Conservation (phyloP, 2,113 vertebrate genomes). For the Rhinolophus ferrumequinum region DNA sequence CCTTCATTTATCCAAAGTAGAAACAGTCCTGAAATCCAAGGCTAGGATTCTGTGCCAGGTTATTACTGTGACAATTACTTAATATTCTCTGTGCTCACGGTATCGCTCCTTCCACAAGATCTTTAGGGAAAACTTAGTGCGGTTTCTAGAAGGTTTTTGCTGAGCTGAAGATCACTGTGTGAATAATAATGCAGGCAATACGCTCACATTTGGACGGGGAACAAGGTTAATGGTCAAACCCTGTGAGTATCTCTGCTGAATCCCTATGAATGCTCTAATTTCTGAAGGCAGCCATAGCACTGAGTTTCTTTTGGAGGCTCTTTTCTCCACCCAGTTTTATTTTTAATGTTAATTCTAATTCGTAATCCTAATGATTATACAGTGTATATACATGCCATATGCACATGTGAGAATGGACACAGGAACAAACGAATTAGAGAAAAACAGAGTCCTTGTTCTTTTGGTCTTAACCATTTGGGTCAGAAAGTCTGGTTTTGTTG, state of each 20-base stretch:
- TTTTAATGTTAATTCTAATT: constrained; percentile 33
- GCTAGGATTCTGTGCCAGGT: constrained; percentile 67
- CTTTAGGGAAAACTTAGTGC: constrained; percentile 79
- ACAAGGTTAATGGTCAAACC: constrained; percentile 71
- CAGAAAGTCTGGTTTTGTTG: background rate
- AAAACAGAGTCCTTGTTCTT: background rate
- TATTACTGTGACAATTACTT: constrained; percentile 78
- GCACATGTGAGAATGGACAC: background rate
- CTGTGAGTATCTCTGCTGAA: constrained; percentile 65
- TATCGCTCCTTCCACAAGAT: constrained; percentile 75
- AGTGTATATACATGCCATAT: background rate
- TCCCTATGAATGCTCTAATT: constrained; percentile 66
- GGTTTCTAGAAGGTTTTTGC: constrained; percentile 77
- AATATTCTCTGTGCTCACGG: constrained; percentile 74
- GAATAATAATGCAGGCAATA: constrained; percentile 64
- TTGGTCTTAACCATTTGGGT: background rate
- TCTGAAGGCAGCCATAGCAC: constrained; percentile 41
- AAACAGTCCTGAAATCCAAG: constrained; percentile 64
- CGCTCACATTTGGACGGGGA: constrained; percentile 67
- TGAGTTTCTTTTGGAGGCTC: background rate
- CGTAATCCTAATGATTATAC: background rate
- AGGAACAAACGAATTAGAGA: background rate
- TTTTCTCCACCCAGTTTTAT: constrained; percentile 17
- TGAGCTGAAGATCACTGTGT: constrained; percentile 73
- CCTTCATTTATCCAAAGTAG: constrained; percentile 44